Percentiles rank a stretch among this genome's conserved stretches.
phyloP scores from a whole-genome alignment of 2,113 vertebrate species.

The Pseudonaja textilis region DNA sequence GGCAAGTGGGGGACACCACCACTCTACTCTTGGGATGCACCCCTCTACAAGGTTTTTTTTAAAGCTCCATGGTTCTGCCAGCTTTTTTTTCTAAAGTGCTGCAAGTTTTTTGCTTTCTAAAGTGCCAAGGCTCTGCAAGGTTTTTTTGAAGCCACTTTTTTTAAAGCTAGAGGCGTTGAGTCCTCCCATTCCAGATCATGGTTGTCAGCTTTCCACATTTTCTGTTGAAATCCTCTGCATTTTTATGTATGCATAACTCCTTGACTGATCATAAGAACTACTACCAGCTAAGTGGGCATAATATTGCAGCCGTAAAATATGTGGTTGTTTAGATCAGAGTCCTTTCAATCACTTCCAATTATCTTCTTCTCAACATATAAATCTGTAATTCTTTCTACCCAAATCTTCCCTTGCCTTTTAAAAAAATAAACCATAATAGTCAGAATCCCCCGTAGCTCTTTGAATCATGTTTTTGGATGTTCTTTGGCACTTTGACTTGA shows the following conservation, averaged over 20 bases:
- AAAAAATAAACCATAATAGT: slow-evolving; percentile 45
- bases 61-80: neutral
- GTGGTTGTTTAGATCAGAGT: slow-evolving; percentile 33
- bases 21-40: too few species aligned
- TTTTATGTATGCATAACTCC: neutral
- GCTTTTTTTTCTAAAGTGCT: neutral
- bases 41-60: neutral
- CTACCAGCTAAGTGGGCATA: neutral
- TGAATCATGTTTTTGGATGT: slow-evolving; percentile 40
- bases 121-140: neutral
- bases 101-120: too few species aligned
- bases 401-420: slow-evolving; percentile 47
- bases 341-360: slow-evolving; percentile 53
- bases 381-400: slow-evolving; percentile 52
- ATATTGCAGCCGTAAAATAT: slow-evolving; percentile 31
- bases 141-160: too few species aligned
- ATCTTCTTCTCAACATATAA: slow-evolving; percentile 56
- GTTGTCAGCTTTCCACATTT: slow-evolving; percentile 41
- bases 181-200: neutral
- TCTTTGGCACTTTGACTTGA: slow-evolving; percentile 59
- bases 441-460: slow-evolving; percentile 43
- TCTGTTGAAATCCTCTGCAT: neutral
- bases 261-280: neutral
- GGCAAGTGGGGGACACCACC: too few species aligned
- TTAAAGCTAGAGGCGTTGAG: too few species aligned